These are phyloP conservation scores for Mesochorus sp. DNA, from an alignment of 2,888 invertebrate species.

Conservation along the genomic window DNA sequence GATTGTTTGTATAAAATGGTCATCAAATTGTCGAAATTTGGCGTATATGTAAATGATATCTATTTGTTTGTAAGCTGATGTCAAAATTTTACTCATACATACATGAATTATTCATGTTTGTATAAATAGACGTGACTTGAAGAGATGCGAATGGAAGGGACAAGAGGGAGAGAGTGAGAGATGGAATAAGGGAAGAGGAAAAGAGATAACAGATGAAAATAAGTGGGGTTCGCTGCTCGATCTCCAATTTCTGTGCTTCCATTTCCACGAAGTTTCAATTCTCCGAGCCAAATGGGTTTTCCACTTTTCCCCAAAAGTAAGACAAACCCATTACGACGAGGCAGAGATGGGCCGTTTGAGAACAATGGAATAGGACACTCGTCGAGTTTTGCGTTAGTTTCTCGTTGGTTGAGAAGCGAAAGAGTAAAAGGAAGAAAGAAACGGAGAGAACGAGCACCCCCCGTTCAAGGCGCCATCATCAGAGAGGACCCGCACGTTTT, in stretches of 20 bases:
- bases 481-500: constrained; percentile 45
- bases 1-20: not conserved
- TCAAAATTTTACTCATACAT: not conserved
- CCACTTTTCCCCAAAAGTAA: constrained; percentile 68
- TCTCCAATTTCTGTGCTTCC: constrained; percentile 59
- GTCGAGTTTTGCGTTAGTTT: constrained; percentile 62
- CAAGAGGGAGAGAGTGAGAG: constrained; percentile 11
- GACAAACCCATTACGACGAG: constrained; percentile 68
- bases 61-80: not conserved
- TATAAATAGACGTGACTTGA: constrained; percentile 41
- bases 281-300: constrained; percentile 67
- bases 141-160: constrained; percentile 31
- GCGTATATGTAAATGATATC: not conserved
- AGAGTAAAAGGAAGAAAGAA: constrained; percentile 4
- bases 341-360: constrained; percentile 66
- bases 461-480: constrained; percentile 38
- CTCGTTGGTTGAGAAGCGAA: constrained; percentile 19
- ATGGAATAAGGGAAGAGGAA: not conserved
- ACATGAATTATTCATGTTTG: constrained; percentile 21
- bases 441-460: constrained; percentile 2
- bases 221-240: constrained; percentile 48
- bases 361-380: constrained; percentile 66
- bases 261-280: constrained; percentile 66
- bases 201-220: constrained; percentile 6
- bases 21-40: not conserved